Evolutionary conservation across 2,113 vertebrate genomes (phyloP).

Genomic region (Mirounga angustirostris): DNA sequence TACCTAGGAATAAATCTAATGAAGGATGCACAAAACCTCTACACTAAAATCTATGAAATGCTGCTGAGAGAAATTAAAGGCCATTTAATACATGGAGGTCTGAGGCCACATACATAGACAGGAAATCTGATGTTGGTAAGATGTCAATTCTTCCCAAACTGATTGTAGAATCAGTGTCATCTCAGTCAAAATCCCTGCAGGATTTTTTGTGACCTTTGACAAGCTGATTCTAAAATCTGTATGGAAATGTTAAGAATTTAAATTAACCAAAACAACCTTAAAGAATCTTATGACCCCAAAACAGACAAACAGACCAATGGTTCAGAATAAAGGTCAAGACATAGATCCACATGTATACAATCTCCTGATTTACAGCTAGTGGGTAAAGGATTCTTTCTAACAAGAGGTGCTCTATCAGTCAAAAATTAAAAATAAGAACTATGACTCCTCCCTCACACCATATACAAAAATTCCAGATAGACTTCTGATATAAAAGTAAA

Average conservation of each 20-base stretch:
- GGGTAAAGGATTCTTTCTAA: background rate
- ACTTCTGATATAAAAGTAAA: background rate
- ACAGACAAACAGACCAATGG: background rate
- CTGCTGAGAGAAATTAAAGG: background rate
- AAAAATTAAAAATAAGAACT: background rate
- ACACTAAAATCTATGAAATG: background rate
- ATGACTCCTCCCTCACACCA: background rate
- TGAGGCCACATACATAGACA: background rate
- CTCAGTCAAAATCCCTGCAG: background rate
- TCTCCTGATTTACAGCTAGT: background rate
- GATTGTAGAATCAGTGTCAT: background rate
- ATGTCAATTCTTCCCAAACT: background rate
- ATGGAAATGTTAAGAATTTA: background rate
- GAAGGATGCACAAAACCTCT: background rate
- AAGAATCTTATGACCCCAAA: background rate
- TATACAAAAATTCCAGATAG: background rate
- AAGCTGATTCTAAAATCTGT: background rate
- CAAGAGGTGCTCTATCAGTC: background rate
- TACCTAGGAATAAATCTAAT: background rate
- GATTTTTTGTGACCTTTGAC: background rate
- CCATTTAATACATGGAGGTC: background rate
- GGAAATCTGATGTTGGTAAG: background rate
- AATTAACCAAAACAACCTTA: background rate
- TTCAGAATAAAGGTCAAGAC: background rate
- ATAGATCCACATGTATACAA: background rate